Evolutionary conservation across 2,797 vertebrate species (phyloP), one percentile per base, ranked within the genome.

Genomic region (Chrosomus eos): DNA sequence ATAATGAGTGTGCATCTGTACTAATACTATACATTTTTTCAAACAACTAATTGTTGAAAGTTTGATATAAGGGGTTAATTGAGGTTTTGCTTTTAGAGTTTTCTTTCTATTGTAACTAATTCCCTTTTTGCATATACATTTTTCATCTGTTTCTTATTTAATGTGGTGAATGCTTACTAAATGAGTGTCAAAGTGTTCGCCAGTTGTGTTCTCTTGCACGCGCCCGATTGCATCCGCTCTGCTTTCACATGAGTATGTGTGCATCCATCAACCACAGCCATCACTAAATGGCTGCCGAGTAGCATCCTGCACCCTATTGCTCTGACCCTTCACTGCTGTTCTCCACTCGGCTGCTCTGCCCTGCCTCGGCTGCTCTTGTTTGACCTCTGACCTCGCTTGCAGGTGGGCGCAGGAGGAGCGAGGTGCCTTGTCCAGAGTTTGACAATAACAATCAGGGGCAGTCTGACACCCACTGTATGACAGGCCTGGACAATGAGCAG

Each of bases 401-500:
- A 99, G 98, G 98, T 97, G 97, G 96, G 96, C 97, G 97, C 97
- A 97, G 93, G 94, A 95, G 94, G 94, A 92, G 90, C 75, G 88
- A 90, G 89, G 94, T 92, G 92, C 94, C 91, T 95, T 97, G 97
- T 97, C 95, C 96, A 96, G 97, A 97, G 95, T 98, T 96, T 97
- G 97, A 97, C 97, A 99, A 99, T 98, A 99, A 99, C 97, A 99
- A 99, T 98, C 97, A 97, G 96, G 94, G 96, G 95, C 95, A 91
- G 92, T 95, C 94, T 94, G 95, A 95, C 94, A 96, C 95, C 95
- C 96, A 96, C 94, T 97, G 96, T 96, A 95, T 97, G 96, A 97
- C 94, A 95, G 94, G 96, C 95, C 95, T 99, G 98, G 98, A 99
- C 97, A 99, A 99, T 98, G 96, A 98, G 95, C 97, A 97, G 96